Percentiles rank a stretch among this genome's conserved stretches.
Evolutionary conservation across 2,888 invertebrate species (phyloP).

Genomic region (Oithona nana): DNA sequence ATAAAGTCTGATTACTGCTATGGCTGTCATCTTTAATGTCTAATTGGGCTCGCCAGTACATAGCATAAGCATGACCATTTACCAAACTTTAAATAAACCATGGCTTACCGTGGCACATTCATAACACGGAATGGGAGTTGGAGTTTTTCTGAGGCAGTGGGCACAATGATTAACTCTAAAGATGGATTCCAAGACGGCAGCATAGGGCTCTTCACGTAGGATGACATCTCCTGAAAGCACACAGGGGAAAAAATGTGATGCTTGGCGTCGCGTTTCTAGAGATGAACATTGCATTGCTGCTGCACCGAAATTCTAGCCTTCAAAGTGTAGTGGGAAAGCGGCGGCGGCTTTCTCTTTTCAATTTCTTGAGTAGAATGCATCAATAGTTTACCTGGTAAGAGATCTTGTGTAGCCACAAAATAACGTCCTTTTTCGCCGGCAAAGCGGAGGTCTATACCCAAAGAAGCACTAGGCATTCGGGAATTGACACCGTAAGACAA

Average conservation of each 20-base stretch:
- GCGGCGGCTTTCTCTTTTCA: background rate
- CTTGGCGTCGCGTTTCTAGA: no score
- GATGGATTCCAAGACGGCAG: conserved; percentile 9
- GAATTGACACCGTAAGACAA: conserved; percentile 4
- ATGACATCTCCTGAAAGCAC: conserved; percentile 12
- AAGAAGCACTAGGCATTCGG: conserved; percentile 11
- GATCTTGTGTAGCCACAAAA: conserved; percentile 14
- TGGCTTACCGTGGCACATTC: conserved; percentile 16
- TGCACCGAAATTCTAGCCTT: background rate
- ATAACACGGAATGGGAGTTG: conserved; percentile 15
- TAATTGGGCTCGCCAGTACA: no score
- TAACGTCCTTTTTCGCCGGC: conserved; percentile 10
- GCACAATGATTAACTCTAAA: conserved; percentile 12
- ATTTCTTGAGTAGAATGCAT: background rate
- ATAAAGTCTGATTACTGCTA: background rate
- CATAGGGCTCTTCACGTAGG: conserved; percentile 14
- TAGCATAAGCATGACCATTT: background rate
- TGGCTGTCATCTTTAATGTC: no score
- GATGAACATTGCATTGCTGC: no score
- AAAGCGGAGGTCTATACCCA: conserved; percentile 10
- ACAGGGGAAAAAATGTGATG: background rate
- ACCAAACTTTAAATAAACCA: no score
- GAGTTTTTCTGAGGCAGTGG: conserved; percentile 11
- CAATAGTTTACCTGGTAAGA: conserved; percentile 11
- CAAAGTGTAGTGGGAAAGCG: background rate